Evolutionary conservation across 1,140 invertebrate genomes (phyloP).

Genomic region (Drosophila teissieri): DNA sequence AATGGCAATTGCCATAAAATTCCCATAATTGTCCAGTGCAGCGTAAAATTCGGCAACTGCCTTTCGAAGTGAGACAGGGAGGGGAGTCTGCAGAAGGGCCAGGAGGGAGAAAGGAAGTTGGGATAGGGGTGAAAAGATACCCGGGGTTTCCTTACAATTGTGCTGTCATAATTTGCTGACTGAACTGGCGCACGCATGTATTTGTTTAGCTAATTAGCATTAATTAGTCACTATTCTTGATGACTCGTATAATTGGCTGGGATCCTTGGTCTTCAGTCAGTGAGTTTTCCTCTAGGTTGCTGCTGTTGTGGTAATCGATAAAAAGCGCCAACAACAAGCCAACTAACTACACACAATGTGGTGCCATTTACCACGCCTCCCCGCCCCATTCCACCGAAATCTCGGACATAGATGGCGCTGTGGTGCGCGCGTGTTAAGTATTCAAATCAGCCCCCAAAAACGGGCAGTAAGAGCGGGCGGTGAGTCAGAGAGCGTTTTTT

Average conservation of each 20-base stretch:
- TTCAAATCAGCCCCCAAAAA: slow-evolving; percentile 73
- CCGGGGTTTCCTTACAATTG: slow-evolving; percentile 37
- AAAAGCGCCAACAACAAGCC: slow-evolving; percentile 27
- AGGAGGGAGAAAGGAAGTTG: not conserved
- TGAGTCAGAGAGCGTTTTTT: slow-evolving; percentile 22
- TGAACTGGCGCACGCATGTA: slow-evolving; percentile 43
- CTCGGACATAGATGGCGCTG: slow-evolving; percentile 76
- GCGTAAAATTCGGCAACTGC: slow-evolving; percentile 73
- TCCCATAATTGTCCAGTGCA: slow-evolving; percentile 76
- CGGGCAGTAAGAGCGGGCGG: slow-evolving; percentile 25
- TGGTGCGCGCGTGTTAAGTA: slow-evolving; percentile 53
- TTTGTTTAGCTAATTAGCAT: slow-evolving; percentile 72
- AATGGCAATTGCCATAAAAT: slow-evolving; percentile 77
- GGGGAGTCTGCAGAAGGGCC: slow-evolving; percentile 16
- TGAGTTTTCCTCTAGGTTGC: not conserved
- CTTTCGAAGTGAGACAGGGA: slow-evolving; percentile 15
- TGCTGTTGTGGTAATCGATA: slow-evolving; percentile 30
- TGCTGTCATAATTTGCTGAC: slow-evolving; percentile 52
- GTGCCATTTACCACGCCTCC: slow-evolving; percentile 14
- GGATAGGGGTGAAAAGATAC: slow-evolving; percentile 24
- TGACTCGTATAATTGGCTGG: slow-evolving; percentile 22
- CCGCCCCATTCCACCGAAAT: slow-evolving; percentile 49
- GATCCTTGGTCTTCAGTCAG: not conserved
- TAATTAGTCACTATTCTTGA: slow-evolving; percentile 51
- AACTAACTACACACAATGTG: slow-evolving; percentile 56